These are phyloP conservation scores for Xenopus laevis DNA, from an alignment of 2,113 vertebrate genomes.

Conservation along the genomic window DNA sequence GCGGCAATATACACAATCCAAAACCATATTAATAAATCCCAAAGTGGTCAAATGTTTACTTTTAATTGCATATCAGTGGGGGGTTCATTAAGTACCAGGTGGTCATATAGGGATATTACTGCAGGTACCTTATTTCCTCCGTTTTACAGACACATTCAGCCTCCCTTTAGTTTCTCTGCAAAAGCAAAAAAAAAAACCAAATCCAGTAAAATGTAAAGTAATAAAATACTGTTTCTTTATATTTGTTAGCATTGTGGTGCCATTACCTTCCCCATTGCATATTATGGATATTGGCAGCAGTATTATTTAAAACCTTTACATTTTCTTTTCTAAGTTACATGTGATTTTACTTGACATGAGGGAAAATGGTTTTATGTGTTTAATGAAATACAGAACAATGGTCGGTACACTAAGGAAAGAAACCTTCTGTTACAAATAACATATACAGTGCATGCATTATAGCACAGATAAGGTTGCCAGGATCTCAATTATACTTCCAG, in stretches of 20 bases:
- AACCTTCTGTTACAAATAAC: constrained; percentile 40
- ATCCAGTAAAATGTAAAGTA: not conserved
- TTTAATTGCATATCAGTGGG: too few species aligned
- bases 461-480: constrained; percentile 31
- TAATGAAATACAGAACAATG: constrained; percentile 42
- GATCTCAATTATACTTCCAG: constrained; percentile 31
- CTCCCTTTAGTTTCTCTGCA: too few species aligned
- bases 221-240: not conserved
- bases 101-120: too few species aligned
- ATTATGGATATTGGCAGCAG: not conserved
- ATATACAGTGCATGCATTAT: constrained; percentile 25
- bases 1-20: too few species aligned
- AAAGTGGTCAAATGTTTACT: too few species aligned
- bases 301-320: not conserved
- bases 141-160: too few species aligned
- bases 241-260: not conserved
- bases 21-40: too few species aligned
- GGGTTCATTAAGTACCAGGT: too few species aligned
- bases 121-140: too few species aligned
- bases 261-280: constrained; percentile 1
- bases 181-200: not conserved
- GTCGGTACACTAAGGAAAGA: constrained; percentile 20
- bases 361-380: constrained; percentile 18
- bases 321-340: not conserved
- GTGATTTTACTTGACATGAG: constrained; percentile 30